These are phyloP conservation scores for Alloscopus bannaensis DNA, from an alignment of 2,888 invertebrate genomes.

Conservation along the genomic window DNA sequence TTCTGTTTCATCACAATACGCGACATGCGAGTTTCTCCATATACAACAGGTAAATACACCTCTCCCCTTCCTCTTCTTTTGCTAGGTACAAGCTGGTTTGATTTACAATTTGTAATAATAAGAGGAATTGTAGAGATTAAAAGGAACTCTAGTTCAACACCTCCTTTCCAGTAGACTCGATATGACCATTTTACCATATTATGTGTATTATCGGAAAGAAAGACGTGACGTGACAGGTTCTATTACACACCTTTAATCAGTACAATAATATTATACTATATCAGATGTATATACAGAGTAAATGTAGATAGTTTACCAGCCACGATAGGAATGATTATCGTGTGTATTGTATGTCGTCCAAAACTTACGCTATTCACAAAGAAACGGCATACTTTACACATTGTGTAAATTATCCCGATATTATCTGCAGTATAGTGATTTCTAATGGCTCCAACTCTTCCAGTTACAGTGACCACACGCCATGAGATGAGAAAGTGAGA, in stretches of 20 bases:
- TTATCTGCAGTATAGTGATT: no score
- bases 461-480: no score
- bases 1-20: no score
- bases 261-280: no score
- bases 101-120: neutral
- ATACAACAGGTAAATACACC: no score
- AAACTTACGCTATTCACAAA: neutral
- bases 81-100: neutral
- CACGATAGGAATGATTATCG: neutral
- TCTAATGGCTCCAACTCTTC: no score
- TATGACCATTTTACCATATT: neutral
- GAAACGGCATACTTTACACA: neutral
- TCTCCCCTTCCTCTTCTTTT: neutral
- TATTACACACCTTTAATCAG: neutral
- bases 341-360: neutral
- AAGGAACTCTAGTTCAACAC: neutral
- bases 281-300: neutral
- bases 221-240: constrained; percentile 52
- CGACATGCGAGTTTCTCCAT: no score
- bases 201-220: constrained; percentile 38
- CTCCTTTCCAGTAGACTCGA: neutral
- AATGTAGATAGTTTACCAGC: neutral
- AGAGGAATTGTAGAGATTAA: neutral
- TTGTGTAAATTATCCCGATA: neutral
- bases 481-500: no score